These are phyloP conservation scores for Andrena haemorrhoa DNA, from an alignment of 2,888 invertebrate species.

Conservation along the genomic window DNA sequence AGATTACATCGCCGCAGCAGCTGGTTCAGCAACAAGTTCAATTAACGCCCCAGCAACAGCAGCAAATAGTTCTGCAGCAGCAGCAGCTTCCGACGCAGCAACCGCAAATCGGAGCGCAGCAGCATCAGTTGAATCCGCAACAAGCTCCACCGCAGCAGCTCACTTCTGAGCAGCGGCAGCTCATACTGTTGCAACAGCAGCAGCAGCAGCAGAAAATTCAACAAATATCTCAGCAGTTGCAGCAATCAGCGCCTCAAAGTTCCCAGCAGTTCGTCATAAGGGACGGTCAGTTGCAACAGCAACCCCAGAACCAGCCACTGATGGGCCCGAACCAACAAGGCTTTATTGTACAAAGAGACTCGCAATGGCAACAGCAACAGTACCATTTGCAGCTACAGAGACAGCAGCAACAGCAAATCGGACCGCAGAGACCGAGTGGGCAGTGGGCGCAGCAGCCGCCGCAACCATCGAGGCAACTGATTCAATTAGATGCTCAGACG, in stretches of 20 bases:
- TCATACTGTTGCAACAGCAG: conserved; percentile 86
- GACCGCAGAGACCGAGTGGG: conserved; percentile 79
- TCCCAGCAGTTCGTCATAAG: conserved; percentile 84
- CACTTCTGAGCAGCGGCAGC: conserved; percentile 83
- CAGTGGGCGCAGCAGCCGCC: conserved; percentile 87
- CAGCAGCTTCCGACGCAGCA: conserved; percentile 74
- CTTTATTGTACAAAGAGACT: conserved; percentile 86
- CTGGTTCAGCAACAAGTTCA: conserved; percentile 70
- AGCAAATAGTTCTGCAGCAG: conserved; percentile 76
- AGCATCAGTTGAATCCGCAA: conserved; percentile 71
- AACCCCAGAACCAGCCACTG: conserved; percentile 83
- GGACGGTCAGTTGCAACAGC: conserved; percentile 83
- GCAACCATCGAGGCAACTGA: conserved; percentile 88
- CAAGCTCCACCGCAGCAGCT: conserved; percentile 80
- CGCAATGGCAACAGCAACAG: conserved; percentile 87
- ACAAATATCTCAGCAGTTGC: conserved; percentile 85
- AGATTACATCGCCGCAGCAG: conserved; percentile 74
- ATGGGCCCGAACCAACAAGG: conserved; percentile 81
- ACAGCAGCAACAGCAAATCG: conserved; percentile 83
- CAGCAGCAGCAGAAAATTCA: conserved; percentile 86
- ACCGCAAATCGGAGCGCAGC: conserved; percentile 70
- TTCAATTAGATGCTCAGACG: conserved; percentile 93
- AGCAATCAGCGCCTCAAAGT: conserved; percentile 82
- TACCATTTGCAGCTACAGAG: conserved; percentile 86
- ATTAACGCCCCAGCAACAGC: conserved; percentile 72